Conservation (phyloP, 2,113 vertebrate species). For the Orcinus orca region DNA sequence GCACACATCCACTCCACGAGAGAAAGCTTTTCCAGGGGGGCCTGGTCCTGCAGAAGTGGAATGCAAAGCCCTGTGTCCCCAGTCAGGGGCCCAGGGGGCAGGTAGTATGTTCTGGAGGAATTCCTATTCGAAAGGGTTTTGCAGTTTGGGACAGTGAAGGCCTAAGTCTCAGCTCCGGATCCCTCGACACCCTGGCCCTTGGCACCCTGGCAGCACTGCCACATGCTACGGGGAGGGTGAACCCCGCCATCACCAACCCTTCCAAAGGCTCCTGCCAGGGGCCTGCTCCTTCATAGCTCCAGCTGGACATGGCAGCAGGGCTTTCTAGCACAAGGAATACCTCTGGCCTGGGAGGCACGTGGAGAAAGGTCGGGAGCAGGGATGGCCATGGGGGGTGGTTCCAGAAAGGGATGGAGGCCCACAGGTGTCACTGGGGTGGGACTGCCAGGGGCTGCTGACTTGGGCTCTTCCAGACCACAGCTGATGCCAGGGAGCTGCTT, state of each 20-base stretch:
- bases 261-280: neutral
- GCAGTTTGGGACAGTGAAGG: neutral
- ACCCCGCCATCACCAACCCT: neutral
- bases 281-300: neutral
- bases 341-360: neutral
- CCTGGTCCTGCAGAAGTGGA: neutral
- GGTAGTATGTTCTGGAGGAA: accelerated
- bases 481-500: accelerated
- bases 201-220: neutral
- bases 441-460: too few relatives aligned
- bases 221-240: accelerated
- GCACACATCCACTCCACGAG: accelerated
- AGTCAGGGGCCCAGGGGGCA: neutral
- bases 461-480: neutral
- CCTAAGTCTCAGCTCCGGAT: neutral
- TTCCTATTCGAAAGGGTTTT: neutral
- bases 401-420: neutral
- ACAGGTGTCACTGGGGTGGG: accelerated
- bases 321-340: neutral
- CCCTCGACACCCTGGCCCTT: neutral
- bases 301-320: accelerated
- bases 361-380: accelerated
- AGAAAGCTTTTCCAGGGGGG: neutral
- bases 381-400: neutral
- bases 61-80: neutral